These are phyloP conservation scores for Acronicta leporina DNA, from an alignment of 2,888 invertebrate species.

Conservation along the genomic window DNA sequence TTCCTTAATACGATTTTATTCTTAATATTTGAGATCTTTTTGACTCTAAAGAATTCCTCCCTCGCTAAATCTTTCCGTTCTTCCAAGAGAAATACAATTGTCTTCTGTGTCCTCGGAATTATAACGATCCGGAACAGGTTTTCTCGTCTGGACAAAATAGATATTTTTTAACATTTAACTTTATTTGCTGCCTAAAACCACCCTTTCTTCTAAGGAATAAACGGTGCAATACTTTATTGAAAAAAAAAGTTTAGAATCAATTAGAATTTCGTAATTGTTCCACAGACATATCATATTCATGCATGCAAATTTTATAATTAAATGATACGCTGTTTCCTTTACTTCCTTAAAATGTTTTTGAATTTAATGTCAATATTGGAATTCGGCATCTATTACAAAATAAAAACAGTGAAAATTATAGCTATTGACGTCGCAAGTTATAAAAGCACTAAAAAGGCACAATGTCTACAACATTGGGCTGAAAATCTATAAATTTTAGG, in stretches of 20 bases:
- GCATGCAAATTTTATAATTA: not conserved
- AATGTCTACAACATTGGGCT: not conserved
- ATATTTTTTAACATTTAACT: constrained; percentile 3
- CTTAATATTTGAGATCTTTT: not conserved
- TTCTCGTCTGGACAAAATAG: constrained; percentile 12
- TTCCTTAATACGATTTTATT: not conserved
- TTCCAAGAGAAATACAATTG: constrained; percentile 1
- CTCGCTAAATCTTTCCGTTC: constrained; percentile 1
- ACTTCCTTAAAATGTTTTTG: not conserved
- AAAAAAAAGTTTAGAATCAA: too few relatives aligned
- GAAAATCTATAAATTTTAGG: too few relatives aligned
- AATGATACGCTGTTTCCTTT: not conserved
- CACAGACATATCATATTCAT: not conserved
- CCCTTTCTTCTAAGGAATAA: constrained; percentile 29
- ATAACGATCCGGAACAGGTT: constrained; percentile 7
- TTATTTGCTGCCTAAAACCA: constrained; percentile 26
- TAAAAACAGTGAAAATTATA: not conserved
- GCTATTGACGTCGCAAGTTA: not conserved
- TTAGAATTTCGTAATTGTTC: not conserved
- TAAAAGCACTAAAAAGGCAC: not conserved
- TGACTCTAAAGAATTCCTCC: constrained; percentile 8
- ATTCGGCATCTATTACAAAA: not conserved
- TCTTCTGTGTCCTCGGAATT: constrained; percentile 2
- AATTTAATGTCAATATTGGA: not conserved
- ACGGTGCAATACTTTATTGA: not conserved